phyloP scores from a whole-genome alignment of 2,113 vertebrate species.

The Aegithalos caudatus region DNA sequence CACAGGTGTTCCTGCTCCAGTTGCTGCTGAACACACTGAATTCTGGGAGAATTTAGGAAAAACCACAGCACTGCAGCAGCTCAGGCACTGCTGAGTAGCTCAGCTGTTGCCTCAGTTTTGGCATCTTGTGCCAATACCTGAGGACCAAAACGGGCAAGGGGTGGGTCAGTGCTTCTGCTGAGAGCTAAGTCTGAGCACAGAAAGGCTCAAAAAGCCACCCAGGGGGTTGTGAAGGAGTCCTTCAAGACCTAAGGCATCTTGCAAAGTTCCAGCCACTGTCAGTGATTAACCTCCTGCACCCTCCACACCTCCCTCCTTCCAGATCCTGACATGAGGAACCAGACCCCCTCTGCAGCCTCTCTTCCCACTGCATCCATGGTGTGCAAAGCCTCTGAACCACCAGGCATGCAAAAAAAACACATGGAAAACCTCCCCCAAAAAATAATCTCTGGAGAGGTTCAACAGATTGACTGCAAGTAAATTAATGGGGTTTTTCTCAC shows the following conservation, averaged over 20 bases:
- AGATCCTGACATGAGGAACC: neutral
- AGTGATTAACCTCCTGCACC: neutral
- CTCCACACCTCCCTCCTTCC: neutral
- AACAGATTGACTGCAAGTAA: neutral
- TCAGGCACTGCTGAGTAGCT: neutral
- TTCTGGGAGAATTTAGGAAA: neutral
- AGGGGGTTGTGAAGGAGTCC: neutral
- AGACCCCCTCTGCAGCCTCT: neutral
- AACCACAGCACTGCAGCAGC: neutral
- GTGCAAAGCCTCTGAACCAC: neutral
- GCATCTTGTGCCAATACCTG: neutral
- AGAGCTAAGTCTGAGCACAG: neutral
- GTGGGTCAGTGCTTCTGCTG: neutral
- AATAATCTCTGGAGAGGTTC: neutral
- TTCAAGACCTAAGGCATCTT: neutral
- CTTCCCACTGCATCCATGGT: neutral
- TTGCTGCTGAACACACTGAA: neutral
- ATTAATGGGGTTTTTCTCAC: neutral
- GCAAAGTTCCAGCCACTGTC: neutral
- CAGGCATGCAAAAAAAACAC: neutral
- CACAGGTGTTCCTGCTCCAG: neutral
- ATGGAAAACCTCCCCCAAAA: fast-evolving
- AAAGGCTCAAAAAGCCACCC: neutral
- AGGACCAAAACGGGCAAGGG: fast-evolving
- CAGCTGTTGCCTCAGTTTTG: neutral